A percentile compares a stretch with the other conserved stretches of the same genome.
phyloP scores from a whole-genome alignment of 2,113 vertebrate species.

The Plotosus lineatus region DNA sequence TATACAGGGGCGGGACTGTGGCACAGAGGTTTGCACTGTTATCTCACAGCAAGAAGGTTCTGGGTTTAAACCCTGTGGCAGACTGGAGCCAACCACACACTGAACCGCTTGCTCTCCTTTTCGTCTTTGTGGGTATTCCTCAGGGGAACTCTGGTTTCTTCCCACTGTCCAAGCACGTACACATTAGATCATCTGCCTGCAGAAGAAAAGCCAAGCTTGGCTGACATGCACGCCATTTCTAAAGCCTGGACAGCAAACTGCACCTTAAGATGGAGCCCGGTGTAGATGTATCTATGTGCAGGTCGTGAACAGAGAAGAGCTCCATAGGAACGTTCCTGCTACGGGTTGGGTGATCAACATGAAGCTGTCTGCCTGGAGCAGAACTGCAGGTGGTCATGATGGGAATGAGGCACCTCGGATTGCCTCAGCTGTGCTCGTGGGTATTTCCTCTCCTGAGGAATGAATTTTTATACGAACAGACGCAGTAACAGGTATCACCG shows the following conservation, averaged over 20 bases:
- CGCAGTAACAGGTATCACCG: not conserved
- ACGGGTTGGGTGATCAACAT: not conserved
- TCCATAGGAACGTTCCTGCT: not conserved
- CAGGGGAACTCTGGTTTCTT: too few species aligned
- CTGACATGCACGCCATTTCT: not conserved
- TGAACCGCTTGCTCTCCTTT: too few species aligned
- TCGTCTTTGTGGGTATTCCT: too few species aligned
- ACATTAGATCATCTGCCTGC: too few species aligned
- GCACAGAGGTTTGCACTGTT: too few species aligned
- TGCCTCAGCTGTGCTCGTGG: not conserved
- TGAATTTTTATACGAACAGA: not conserved
- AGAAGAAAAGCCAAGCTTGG: not conserved
- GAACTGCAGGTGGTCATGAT: not conserved
- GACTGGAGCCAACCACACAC: too few species aligned
- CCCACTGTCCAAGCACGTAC: too few species aligned
- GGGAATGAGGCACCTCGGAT: not conserved
- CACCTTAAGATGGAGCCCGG: too few species aligned
- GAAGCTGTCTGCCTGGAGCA: not conserved
- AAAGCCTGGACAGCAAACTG: too few species aligned
- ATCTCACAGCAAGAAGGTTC: too few species aligned
- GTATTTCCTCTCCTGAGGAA: not conserved
- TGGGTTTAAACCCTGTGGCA: too few species aligned
- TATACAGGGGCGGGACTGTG: too few species aligned
- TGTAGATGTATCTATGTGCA: not conserved
- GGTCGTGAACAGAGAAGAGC: not conserved